Evolutionary conservation across 2,888 invertebrate species (phyloP).

Genomic region (Himalopsyche japonica): DNA sequence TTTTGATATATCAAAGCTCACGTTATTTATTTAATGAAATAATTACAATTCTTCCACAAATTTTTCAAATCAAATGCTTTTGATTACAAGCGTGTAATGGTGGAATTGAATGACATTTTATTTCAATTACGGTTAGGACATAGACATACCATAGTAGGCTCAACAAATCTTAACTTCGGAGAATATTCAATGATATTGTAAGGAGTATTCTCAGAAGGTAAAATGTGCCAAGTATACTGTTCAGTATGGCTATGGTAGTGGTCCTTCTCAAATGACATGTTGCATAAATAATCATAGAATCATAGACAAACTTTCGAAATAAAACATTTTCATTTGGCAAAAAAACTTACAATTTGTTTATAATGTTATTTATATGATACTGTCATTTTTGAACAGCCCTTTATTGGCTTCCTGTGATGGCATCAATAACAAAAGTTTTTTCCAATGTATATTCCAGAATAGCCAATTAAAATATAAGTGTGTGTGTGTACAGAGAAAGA

Average conservation of each 20-base stretch:
- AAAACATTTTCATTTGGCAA: not conserved
- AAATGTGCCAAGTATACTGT: not conserved
- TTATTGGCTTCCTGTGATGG: not conserved
- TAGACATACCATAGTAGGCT: not conserved
- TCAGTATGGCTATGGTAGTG: not conserved
- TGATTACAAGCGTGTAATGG: not conserved
- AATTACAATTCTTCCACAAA: not conserved
- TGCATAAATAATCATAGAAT: not conserved
- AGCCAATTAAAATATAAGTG: constrained; percentile 1
- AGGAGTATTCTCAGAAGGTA: not conserved
- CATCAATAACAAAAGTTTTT: not conserved
- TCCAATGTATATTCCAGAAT: constrained; percentile 1
- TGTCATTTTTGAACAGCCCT: not conserved
- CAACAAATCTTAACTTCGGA: not conserved
- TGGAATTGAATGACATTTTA: not conserved
- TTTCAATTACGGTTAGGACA: not conserved
- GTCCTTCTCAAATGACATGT: not conserved
- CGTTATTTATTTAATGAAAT: not conserved
- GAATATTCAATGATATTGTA: not conserved
- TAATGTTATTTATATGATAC: not conserved
- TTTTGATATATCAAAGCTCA: not conserved
- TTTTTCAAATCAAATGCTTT: not conserved
- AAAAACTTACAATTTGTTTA: not conserved
- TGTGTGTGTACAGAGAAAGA: not conserved
- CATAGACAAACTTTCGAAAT: not conserved